These are phyloP conservation scores for Amiota communis DNA, from an alignment of 2,888 invertebrate genomes.

Conservation along the genomic window DNA sequence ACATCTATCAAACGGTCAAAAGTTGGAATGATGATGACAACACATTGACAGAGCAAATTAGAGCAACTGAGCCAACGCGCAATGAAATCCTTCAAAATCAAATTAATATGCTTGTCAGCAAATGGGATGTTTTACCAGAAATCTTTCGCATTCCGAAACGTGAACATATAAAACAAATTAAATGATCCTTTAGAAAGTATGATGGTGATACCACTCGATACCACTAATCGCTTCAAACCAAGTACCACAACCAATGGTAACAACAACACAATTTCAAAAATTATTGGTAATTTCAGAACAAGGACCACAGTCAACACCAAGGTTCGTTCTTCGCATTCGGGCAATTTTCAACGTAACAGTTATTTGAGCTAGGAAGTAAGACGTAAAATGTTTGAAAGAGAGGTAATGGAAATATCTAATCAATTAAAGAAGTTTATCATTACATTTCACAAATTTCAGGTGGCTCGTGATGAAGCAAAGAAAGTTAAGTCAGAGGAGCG, in stretches of 20 bases:
- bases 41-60: slow-evolving; percentile 33
- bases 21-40: slow-evolving; percentile 77
- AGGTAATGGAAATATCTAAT: slow-evolving; percentile 50
- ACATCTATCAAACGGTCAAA: slow-evolving; percentile 88
- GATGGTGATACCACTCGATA: slow-evolving; percentile 36
- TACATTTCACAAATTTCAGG: slow-evolving; percentile 48
- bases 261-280: slow-evolving; percentile 39
- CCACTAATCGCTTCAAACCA: slow-evolving; percentile 45
- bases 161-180: slow-evolving; percentile 94
- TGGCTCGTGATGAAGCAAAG: slow-evolving; percentile 71
- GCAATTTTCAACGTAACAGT: slow-evolving; percentile 37
- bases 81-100: slow-evolving; percentile 49
- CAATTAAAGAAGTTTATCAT: background rate
- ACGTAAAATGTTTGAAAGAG: slow-evolving; percentile 70
- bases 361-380: slow-evolving; percentile 69
- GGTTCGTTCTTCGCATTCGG: slow-evolving; percentile 19
- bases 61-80: slow-evolving; percentile 45
- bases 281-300: too few relatives aligned
- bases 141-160: slow-evolving; percentile 94
- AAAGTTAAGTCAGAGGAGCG: slow-evolving; percentile 69
- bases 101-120: slow-evolving; percentile 55
- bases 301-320: too few relatives aligned
- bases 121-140: slow-evolving; percentile 72
- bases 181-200: slow-evolving; percentile 42
- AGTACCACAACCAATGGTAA: slow-evolving; percentile 49